These are phyloP conservation scores for Maniola hyperantus DNA, from an alignment of 2,888 invertebrate species.

Conservation along the genomic window DNA sequence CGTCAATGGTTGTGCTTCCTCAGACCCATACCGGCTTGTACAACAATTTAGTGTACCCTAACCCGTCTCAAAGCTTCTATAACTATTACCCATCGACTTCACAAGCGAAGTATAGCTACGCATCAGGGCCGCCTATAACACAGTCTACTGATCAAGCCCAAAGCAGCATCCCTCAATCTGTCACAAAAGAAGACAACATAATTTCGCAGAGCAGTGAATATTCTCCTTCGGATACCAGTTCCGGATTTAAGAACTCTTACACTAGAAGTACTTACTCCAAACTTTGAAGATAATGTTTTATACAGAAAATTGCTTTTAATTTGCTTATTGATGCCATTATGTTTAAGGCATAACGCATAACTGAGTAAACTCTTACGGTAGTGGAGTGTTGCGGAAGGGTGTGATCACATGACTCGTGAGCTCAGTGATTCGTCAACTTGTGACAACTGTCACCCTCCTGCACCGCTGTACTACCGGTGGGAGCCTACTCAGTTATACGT, in stretches of 20 bases:
- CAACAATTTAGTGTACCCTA: conserved; percentile 62
- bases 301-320: conserved; percentile 16
- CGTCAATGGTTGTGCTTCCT: conserved; percentile 66
- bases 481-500: too few relatives aligned
- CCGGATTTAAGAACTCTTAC: conserved; percentile 64
- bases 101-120: conserved; percentile 63
- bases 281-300: conserved; percentile 26
- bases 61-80: conserved; percentile 64
- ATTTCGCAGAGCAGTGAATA: conserved; percentile 60
- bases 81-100: conserved; percentile 68
- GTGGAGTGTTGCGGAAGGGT: too few relatives aligned
- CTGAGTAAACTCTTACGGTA: too few relatives aligned
- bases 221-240: conserved; percentile 57
- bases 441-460: too few relatives aligned
- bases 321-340: conserved; percentile 24
- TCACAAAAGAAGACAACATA: conserved; percentile 68
- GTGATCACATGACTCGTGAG: too few relatives aligned
- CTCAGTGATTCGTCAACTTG: too few relatives aligned
- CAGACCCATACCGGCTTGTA: conserved; percentile 66
- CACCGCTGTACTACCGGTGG: too few relatives aligned
- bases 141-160: conserved; percentile 60
- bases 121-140: conserved; percentile 51
- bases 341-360: background rate
- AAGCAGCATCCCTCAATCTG: conserved; percentile 52
- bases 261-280: conserved; percentile 48